Evolutionary conservation across 1,140 invertebrate species (phyloP), one percentile per base, ranked within the genome.

Genomic region (Meloidogyne hapla): DNA sequence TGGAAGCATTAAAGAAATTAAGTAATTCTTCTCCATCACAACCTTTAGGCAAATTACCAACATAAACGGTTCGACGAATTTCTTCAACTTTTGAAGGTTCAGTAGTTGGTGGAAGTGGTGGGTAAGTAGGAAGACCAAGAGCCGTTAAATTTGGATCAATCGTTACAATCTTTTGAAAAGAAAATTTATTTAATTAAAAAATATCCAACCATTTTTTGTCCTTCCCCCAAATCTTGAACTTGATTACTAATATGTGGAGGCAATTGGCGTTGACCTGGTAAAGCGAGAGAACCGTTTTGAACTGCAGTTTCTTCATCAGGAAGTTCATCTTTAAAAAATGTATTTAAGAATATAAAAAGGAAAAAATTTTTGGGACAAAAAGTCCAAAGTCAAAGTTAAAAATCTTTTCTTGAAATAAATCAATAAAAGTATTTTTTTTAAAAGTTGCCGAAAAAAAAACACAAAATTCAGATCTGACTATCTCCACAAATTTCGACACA

Each of bases 81-180:
- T 99, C 96, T 89, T 99, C 96, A 75, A 99, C 93, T 87, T 94
- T 94, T 26, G 92, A 90, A 25, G 92, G 91, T 87, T 98, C 95
- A 80, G 94, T 92, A 71, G 92, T 92, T 0, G 93, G 93, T 40
- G 96, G 94, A 65, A 99, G 86, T 5, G 93, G 92, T 12, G 96
- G 96, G 89, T 99, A 99, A 18, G 91, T 89, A 0, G 95, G 94
- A 18, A 99, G 88, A 72, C 92, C 93, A 77, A 93, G 91, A 8
- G 92, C 91, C 38, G 91, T 91, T 62, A 98, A 88, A 85, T 92
- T 92, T 10, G 95, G 94, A 89, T 99, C 96, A 83, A 92, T 91
- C 6, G 95, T 98, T 48, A 92, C 91, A 66, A 98, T 94, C 85
- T 85, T 67, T 42, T 83, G 82, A 69, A 56, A 64, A 40, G 9